Evolutionary conservation across 2,113 vertebrate species (phyloP).

Genomic region (Xyliphius kryptos): DNA sequence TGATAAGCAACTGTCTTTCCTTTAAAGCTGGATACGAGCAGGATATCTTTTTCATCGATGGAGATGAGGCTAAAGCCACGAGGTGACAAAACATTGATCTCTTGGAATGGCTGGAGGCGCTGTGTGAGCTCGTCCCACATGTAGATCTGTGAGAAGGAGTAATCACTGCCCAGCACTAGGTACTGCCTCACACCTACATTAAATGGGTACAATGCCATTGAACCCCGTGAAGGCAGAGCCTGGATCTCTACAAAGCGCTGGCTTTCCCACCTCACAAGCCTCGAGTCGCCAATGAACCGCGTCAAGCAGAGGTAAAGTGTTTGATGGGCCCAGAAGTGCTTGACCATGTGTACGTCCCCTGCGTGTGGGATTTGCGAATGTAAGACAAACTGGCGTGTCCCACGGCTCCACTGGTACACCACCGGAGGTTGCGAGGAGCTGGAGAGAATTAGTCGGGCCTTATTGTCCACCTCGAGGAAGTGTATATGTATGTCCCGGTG

Average conservation of each 20-base stretch:
- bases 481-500: slow-evolving; percentile 90
- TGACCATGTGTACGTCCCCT: slow-evolving; percentile 85
- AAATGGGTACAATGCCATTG: slow-evolving; percentile 87
- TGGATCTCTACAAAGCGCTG: slow-evolving; percentile 83
- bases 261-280: slow-evolving; percentile 88
- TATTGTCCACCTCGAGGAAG: slow-evolving; percentile 79
- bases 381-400: slow-evolving; percentile 74
- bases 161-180: slow-evolving; percentile 88
- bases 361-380: slow-evolving; percentile 77
- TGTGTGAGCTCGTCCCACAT: slow-evolving; percentile 89
- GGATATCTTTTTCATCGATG: slow-evolving; percentile 78
- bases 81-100: slow-evolving; percentile 85
- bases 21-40: slow-evolving; percentile 90
- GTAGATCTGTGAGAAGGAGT: slow-evolving; percentile 91
- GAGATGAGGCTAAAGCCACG: slow-evolving; percentile 79
- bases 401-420: slow-evolving; percentile 86
- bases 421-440: slow-evolving; percentile 87
- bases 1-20: slow-evolving; percentile 85
- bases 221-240: slow-evolving; percentile 83
- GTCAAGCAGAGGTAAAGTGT: slow-evolving; percentile 88
- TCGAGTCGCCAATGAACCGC: slow-evolving; percentile 93
- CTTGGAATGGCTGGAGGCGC: slow-evolving; percentile 83
- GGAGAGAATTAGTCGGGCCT: slow-evolving; percentile 81
- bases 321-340: slow-evolving; percentile 76
- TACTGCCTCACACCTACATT: slow-evolving; percentile 73